A percentile compares a stretch with the other conserved stretches of the same genome.
phyloP scores from a whole-genome alignment of 2,797 vertebrate species.

The Pipistrellus kuhlii region DNA sequence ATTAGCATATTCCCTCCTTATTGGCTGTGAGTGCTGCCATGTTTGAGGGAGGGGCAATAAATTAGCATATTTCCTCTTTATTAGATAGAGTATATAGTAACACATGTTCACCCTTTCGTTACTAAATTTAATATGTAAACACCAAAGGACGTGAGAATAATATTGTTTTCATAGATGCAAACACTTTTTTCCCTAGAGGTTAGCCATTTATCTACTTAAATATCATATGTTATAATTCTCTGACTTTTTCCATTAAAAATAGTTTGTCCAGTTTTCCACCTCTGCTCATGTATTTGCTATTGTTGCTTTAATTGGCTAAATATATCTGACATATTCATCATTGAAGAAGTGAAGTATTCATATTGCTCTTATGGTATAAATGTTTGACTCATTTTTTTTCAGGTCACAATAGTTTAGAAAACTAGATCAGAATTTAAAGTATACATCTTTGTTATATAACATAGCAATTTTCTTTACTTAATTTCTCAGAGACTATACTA shows the following conservation, averaged over 20 bases:
- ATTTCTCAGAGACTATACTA: background rate
- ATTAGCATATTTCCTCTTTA: too few relatives aligned
- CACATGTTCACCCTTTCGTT: background rate
- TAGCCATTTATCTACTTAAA: background rate
- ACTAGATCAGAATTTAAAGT: slow-evolving; percentile 12
- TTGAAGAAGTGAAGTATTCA: background rate
- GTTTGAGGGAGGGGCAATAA: too few relatives aligned
- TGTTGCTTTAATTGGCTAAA: slow-evolving; percentile 44
- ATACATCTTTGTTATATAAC: slow-evolving; percentile 11
- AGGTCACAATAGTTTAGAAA: slow-evolving; percentile 21
- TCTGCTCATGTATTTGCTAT: slow-evolving; percentile 7
- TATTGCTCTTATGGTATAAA: slow-evolving; percentile 19
- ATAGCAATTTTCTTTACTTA: slow-evolving; percentile 41
- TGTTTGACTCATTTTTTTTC: slow-evolving; percentile 43
- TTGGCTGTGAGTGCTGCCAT: too few relatives aligned
- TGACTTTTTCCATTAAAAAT: slow-evolving; percentile 28
- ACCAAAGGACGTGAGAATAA: background rate
- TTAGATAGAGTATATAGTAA: background rate
- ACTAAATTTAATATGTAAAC: background rate
- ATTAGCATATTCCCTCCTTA: too few relatives aligned
- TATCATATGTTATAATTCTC: slow-evolving; percentile 29
- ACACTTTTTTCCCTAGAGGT: background rate
- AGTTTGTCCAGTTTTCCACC: background rate
- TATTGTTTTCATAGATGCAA: slow-evolving; percentile 5
- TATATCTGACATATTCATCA: background rate